These are phyloP conservation scores for Tyto alba DNA, from an alignment of 2,113 vertebrate species.

Conservation along the genomic window DNA sequence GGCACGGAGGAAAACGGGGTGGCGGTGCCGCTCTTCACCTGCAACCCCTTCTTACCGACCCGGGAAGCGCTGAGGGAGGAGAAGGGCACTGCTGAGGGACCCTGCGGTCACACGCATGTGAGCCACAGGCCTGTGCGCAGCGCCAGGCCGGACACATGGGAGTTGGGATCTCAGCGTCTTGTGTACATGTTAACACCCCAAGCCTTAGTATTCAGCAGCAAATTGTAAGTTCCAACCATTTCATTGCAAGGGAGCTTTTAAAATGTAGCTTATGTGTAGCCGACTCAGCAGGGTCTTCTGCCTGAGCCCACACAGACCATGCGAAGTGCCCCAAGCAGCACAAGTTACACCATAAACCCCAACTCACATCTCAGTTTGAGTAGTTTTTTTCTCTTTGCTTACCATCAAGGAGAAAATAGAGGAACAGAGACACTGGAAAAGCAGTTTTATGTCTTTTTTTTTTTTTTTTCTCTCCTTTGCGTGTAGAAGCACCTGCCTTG, in stretches of 20 bases:
- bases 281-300: accelerated
- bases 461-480: not conserved
- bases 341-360: accelerated
- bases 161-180: not conserved
- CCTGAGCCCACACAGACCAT: not conserved
- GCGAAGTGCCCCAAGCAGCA: accelerated
- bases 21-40: not conserved
- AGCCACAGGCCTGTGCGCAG: accelerated
- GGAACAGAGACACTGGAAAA: accelerated
- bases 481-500: not conserved
- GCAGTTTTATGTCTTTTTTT: not conserved
- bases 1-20: not conserved
- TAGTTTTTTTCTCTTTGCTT: not conserved
- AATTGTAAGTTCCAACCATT: accelerated
- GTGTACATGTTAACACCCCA: accelerated
- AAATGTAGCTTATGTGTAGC: accelerated
- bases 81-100: not conserved
- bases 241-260: no score
- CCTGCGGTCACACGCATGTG: accelerated
- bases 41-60: not conserved
- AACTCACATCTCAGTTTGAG: accelerated
- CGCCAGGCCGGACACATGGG: accelerated
- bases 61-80: not conserved
- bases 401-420: not conserved
- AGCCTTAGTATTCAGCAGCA: no score